Base-by-base conservation (phyloP, 2,888 invertebrate genomes). In the Heterodera filipjevi region DNA sequence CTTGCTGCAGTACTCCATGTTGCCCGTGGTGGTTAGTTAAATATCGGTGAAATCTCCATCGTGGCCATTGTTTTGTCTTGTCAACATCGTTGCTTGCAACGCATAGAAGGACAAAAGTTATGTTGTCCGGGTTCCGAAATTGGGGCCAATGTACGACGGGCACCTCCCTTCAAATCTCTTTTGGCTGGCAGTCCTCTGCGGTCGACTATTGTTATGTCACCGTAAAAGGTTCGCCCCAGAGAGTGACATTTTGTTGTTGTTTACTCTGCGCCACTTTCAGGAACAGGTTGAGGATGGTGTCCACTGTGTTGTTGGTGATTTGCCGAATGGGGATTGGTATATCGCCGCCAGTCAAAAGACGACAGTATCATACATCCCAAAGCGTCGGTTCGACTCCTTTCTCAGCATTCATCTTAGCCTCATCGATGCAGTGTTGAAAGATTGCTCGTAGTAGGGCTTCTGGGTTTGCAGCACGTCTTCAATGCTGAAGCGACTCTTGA, bases 231-330 rank as follows among this genome's bases (percentile, higher is more conserved):
- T 70, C 44, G 1, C 70, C 70, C 70, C 70, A 70, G 27, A 70
- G 70, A 6, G 70, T 70, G 22, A 70, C n/a, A 6, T 44, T 44
- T 8, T 71, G 44, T 16, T 71, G 71, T 30, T 30, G 6, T 12
- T 46, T 46, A 12, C 71, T 71, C 3, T 71, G 71, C 1, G 71
- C 33, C 16, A 71, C 71, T 16, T 30, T 14, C 0, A 71, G 33
- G 27, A 71, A 71, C 16, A 16, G 71, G 35, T 71, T 71, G 16
- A 71, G 32, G 5, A 71, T 71, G 14, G 71, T 30, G 3, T 71
- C 32, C 16, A 71, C 46, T 3, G 44, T 10, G 12, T 30, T 27
- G 46, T 46, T 2, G 6, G 35, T 46, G 46, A 70, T 46, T 46
- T 12, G 46, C 71, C 71, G 44, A 0, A 71, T 49, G 1, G 71